These are phyloP conservation scores for Acanthurus lineatus DNA, from an alignment of 2,797 vertebrate genomes.

Conservation along the genomic window DNA sequence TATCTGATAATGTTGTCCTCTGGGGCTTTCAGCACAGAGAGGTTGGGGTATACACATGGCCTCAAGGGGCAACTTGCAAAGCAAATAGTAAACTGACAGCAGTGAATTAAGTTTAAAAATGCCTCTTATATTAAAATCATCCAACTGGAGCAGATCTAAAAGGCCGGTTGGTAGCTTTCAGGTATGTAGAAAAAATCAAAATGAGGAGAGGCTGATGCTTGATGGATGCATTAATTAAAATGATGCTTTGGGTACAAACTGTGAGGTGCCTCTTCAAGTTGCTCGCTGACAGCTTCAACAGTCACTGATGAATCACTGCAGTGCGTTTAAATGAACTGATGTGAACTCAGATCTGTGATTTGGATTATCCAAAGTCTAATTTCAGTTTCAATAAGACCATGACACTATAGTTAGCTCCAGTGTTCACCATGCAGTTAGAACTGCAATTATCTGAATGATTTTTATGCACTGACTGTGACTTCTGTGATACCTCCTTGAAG, in stretches of 20 bases:
- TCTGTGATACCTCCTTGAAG: too few relatives aligned
- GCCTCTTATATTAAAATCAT: constrained; percentile 14
- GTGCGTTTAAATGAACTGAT: background rate
- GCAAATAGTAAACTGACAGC: constrained; percentile 4
- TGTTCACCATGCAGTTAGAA: background rate
- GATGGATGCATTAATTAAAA: background rate
- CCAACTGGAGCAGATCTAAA: constrained; percentile 5
- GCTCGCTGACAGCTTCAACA: background rate
- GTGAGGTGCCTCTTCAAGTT: background rate
- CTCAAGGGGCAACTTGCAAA: constrained; percentile 23
- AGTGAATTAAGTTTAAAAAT: constrained; percentile 26
- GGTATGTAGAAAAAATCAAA: background rate
- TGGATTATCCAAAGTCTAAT: background rate
- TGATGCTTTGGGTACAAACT: background rate
- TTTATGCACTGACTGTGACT: background rate
- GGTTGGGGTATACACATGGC: background rate
- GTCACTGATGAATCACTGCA: background rate
- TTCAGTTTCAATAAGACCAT: background rate
- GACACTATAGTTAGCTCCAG: background rate
- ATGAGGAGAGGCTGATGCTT: background rate
- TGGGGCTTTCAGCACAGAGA: background rate
- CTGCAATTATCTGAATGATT: background rate
- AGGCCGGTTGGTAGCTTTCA: background rate
- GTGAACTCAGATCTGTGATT: background rate
- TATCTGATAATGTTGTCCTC: background rate